Base-by-base conservation (phyloP, 2,797 vertebrate species). In the Smutsia gigantea region DNA sequence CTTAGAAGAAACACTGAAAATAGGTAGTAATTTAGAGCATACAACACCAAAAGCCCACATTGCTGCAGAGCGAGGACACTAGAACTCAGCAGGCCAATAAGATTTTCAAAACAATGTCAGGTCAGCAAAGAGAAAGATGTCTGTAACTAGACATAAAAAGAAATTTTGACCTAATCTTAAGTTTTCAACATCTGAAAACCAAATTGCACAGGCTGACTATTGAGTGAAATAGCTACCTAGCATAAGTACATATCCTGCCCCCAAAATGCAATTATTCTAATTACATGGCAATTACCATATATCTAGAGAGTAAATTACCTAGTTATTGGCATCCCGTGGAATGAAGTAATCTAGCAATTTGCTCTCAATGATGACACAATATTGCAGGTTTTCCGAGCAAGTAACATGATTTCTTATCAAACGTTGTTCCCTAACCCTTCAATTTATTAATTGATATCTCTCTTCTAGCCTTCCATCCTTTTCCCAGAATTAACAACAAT, bases 201-300 rank as follows among this genome's bases (percentile, higher is more conserved):
- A 94, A 95, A 96, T 97, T 96, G 3, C 87, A 71, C 68, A 97
- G 95, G 13, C 74, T 98, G 86, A 97, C 95, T 96, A 96, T 96
- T 97, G 97, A 97, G 95, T 97, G 69, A 90, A 97, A 97, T 96
- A 95, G 92, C 78, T 97, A 94, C 93, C 84, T 85, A 37, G 69
- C 51, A 42, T 96, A 98, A 98, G 77, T 96, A 51, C 46, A 96
- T 97, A 97, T 97, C 92, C 89, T 98, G 92, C 69, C 97, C 93
- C 78, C 89, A 71, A 98, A 98, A 97, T 93, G 64, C 64, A 98
- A 92, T 98, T 97, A 98, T 98, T 98, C 93, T 98, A 97, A 98
- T 98, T 98, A 97, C 77, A 96, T 81, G 90, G 87, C 90, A 96
- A 98, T 98, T 98, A 98, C 42, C 87, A 86, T 94, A 94, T 63